A percentile compares a stretch with the other conserved stretches of the same genome.
These are phyloP conservation scores for Liodrosophila aerea DNA, from an alignment of 2,888 invertebrate genomes.

Conservation along the genomic window DNA sequence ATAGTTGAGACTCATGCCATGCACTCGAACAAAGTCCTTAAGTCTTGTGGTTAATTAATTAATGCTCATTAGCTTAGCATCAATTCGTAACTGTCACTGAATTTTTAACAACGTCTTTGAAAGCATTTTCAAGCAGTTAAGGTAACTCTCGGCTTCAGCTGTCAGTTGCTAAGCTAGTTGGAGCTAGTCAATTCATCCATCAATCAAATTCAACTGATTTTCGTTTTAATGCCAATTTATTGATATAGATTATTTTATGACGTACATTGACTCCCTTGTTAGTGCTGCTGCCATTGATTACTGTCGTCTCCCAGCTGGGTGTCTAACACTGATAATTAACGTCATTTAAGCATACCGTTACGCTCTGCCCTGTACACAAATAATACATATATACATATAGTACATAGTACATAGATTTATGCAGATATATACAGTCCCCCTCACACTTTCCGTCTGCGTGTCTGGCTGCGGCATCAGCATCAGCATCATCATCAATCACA, in stretches of 20 bases:
- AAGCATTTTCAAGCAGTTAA: too few species aligned
- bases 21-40: too few species aligned
- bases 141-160: background rate
- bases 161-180: conserved; percentile 53
- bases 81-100: too few species aligned
- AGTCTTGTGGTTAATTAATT: too few species aligned
- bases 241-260: conserved; percentile 57
- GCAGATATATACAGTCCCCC: background rate
- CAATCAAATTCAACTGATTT: conserved; percentile 62
- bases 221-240: conserved; percentile 49
- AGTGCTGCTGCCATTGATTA: conserved; percentile 36
- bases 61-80: too few species aligned
- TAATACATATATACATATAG: background rate
- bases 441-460: background rate
- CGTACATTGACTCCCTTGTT: conserved; percentile 35
- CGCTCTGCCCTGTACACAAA: background rate
- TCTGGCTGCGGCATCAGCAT: conserved; percentile 9
- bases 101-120: too few species aligned
- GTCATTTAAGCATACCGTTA: conserved; percentile 9
- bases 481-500: conserved; percentile 69
- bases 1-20: too few species aligned
- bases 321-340: conserved; percentile 46
- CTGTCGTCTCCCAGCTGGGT: conserved; percentile 36
- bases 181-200: conserved; percentile 35
- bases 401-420: background rate